These are phyloP conservation scores for Rhinogobius similis DNA, from an alignment of 2,113 vertebrate genomes.

Conservation along the genomic window DNA sequence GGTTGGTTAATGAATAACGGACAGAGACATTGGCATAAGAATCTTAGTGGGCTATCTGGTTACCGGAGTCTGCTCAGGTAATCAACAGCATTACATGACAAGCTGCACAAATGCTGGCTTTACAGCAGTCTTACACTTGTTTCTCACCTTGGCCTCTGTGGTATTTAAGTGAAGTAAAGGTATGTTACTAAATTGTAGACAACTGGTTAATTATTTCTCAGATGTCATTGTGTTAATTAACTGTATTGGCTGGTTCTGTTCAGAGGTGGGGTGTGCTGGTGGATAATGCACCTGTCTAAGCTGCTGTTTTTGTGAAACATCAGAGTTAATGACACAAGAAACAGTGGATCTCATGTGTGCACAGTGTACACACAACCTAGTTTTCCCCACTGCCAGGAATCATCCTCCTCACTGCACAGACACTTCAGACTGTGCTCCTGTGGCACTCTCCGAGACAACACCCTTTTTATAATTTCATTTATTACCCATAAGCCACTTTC, in stretches of 20 bases:
- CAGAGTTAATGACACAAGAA: conserved; percentile 33
- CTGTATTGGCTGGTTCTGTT: neutral
- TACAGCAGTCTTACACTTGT: conserved; percentile 30
- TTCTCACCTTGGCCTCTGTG: conserved; percentile 15
- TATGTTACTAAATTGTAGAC: conserved; percentile 10
- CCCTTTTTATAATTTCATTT: neutral
- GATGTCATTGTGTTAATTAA: conserved; percentile 20
- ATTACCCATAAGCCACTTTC: neutral
- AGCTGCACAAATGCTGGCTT: conserved; percentile 24
- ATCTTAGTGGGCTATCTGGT: conserved; percentile 34
- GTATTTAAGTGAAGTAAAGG: conserved; percentile 15
- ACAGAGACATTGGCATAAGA: conserved; percentile 13
- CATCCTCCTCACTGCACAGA: conserved; percentile 34
- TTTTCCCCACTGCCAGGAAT: conserved; percentile 35
- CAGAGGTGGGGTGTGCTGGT: conserved; percentile 31
- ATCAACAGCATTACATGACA: conserved; percentile 22
- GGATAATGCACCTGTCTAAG: conserved; percentile 36
- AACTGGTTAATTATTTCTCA: conserved; percentile 1
- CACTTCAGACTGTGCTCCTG: conserved; percentile 16
- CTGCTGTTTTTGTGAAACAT: conserved; percentile 19
- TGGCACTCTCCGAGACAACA: neutral
- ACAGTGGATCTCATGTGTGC: conserved; percentile 30
- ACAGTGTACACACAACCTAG: conserved; percentile 35
- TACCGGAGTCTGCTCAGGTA: conserved; percentile 26
- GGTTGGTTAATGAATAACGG: conserved; percentile 44